Conservation (phyloP, 2,888 invertebrate species). For the Elegia similella region DNA sequence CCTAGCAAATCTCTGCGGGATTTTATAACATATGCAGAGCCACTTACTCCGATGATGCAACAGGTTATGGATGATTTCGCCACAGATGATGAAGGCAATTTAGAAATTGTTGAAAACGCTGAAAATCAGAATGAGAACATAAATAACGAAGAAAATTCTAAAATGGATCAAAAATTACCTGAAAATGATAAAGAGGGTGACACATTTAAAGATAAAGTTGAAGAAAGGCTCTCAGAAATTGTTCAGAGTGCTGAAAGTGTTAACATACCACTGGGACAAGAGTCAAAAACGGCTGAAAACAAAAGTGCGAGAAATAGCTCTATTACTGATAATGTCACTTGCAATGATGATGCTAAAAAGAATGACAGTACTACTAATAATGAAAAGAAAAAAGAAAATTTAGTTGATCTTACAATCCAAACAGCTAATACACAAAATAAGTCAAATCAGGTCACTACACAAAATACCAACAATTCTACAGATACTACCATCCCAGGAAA, state of each 20-base stretch:
- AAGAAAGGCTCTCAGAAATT: conserved; percentile 8
- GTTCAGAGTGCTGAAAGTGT: conserved; percentile 18
- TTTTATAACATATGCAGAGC: conserved; percentile 57
- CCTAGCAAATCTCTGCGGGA: conserved; percentile 49
- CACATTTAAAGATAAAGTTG: not conserved
- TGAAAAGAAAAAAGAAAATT: not conserved
- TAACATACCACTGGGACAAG: conserved; percentile 21
- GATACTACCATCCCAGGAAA: conserved; percentile 66
- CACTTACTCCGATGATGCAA: conserved; percentile 57
- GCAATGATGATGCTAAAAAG: conserved; percentile 20
- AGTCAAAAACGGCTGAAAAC: conserved; percentile 14
- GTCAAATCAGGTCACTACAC: conserved; percentile 7
- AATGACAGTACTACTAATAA: conserved; percentile 5
- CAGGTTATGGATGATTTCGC: conserved; percentile 61
- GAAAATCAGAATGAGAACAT: conserved; percentile 27
- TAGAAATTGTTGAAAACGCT: conserved; percentile 46
- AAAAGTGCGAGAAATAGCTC: conserved; percentile 2
- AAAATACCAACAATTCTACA: conserved; percentile 40
- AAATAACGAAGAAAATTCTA: conserved; percentile 13
- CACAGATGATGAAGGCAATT: conserved; percentile 44
- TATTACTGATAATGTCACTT: conserved; percentile 9
- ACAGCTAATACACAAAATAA: conserved; percentile 28
- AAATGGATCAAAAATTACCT: conserved; percentile 11
- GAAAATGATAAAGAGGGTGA: conserved; percentile 11
- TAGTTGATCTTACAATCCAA: conserved; percentile 1